Evolutionary conservation across 64 coral and sea anemone genomes (phyloP).

Genomic region (Stichodactyla helianthus): DNA sequence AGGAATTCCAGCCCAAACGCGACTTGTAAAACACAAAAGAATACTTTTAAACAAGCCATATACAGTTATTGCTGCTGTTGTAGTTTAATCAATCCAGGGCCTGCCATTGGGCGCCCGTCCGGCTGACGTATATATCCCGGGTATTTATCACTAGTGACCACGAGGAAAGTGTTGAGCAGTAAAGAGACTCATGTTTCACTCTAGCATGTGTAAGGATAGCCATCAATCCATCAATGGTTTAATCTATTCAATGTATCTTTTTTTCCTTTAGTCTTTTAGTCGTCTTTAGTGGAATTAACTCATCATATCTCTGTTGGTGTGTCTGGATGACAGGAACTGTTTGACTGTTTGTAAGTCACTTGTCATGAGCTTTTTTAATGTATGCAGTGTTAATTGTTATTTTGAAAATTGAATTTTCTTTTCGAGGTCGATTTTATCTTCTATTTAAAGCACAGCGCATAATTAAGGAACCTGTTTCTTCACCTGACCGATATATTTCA

Average conservation of each 20-base stretch:
- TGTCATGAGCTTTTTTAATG: constrained; percentile 1
- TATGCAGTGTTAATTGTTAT: constrained; percentile 6
- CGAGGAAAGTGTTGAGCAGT: constrained; percentile 12
- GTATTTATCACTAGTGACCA: constrained; percentile 1
- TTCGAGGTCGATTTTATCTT: neutral
- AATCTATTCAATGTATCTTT: constrained; percentile 9
- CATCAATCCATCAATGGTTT: neutral
- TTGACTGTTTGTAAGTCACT: neutral
- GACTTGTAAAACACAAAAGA: neutral
- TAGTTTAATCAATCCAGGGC: neutral
- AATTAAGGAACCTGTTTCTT: too few species aligned
- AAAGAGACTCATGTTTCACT: neutral
- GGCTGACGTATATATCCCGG: neutral
- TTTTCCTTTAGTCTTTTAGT: neutral
- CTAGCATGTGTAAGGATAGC: neutral
- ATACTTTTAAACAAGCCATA: neutral
- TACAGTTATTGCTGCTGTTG: neutral
- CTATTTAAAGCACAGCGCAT: too few species aligned
- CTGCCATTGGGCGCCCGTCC: neutral
- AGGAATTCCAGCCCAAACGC: neutral
- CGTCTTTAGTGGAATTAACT: constrained; percentile 6
- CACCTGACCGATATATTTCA: too few species aligned
- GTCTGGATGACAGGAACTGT: neutral
- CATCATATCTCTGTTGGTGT: neutral
- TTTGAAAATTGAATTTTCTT: neutral